These are phyloP conservation scores for Ceuthmochares aereus DNA, from an alignment of 2,113 vertebrate genomes.

Conservation along the genomic window DNA sequence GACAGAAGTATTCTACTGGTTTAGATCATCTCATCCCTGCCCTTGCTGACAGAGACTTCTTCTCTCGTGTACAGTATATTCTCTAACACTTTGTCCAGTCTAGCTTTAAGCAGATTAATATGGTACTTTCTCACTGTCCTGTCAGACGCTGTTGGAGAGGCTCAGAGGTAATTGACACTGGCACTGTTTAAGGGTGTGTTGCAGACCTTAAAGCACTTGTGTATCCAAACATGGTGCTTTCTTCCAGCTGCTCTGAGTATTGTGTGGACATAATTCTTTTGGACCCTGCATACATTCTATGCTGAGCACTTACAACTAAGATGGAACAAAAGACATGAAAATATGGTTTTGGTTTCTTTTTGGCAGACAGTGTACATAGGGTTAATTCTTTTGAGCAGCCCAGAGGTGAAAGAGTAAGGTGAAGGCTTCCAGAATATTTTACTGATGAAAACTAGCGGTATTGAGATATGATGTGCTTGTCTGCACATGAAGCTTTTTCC, in stretches of 20 bases:
- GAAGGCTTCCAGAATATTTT: conserved; percentile 9
- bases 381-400: conserved; percentile 63
- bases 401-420: conserved; percentile 32
- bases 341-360: conserved; percentile 74
- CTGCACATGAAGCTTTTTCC: conserved; percentile 8
- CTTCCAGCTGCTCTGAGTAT: conserved; percentile 56
- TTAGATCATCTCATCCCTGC: background rate
- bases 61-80: background rate
- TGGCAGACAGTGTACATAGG: conserved; percentile 69
- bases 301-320: conserved; percentile 56
- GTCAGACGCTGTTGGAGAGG: conserved; percentile 58
- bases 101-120: conserved; percentile 69
- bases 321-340: conserved; percentile 76
- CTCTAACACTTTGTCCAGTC: conserved; percentile 38
- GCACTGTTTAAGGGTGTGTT: conserved; percentile 53
- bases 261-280: conserved; percentile 69
- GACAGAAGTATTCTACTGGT: background rate
- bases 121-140: conserved; percentile 50
- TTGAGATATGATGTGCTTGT: conserved; percentile 27
- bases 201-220: conserved; percentile 63
- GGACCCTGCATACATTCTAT: conserved; percentile 24
- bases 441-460: conserved; percentile 40
- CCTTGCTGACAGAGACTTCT: background rate
- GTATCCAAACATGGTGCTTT: conserved; percentile 51
- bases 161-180: conserved; percentile 60